These are phyloP conservation scores for Ctena decussata DNA, from an alignment of 2,888 invertebrate genomes.

Conservation along the genomic window DNA sequence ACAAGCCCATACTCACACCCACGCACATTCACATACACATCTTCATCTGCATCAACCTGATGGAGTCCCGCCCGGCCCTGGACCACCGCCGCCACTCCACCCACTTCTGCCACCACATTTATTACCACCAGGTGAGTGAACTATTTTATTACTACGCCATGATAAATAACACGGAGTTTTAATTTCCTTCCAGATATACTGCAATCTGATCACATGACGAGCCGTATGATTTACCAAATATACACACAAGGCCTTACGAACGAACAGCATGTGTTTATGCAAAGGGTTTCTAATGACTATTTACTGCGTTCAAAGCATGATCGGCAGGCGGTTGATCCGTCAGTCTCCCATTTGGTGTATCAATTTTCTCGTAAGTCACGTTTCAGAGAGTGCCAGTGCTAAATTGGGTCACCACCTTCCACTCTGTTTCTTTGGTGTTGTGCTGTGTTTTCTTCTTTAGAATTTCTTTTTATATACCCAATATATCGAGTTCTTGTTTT, in stretches of 20 bases:
- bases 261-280: slow-evolving; percentile 83
- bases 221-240: slow-evolving; percentile 84
- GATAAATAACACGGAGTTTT: background rate
- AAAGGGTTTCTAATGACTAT: slow-evolving; percentile 81
- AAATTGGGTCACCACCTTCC: background rate
- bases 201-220: slow-evolving; percentile 82
- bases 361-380: slow-evolving; percentile 84
- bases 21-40: slow-evolving; percentile 96
- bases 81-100: slow-evolving; percentile 51
- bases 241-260: slow-evolving; percentile 82
- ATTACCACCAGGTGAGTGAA: slow-evolving; percentile 76
- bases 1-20: slow-evolving; percentile 93
- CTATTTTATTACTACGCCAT: background rate
- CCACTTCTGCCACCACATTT: slow-evolving; percentile 69
- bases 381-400: slow-evolving; percentile 1
- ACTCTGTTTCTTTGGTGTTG: background rate
- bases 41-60: slow-evolving; percentile 90
- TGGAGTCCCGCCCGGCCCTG: slow-evolving; percentile 50
- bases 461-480: background rate
- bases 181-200: slow-evolving; percentile 78
- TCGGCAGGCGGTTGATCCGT: slow-evolving; percentile 76
- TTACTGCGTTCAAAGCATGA: slow-evolving; percentile 81
- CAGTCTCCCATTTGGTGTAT: slow-evolving; percentile 80
- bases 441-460: background rate
- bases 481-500: too few species aligned